Evolutionary conservation across 2,888 invertebrate species (phyloP), one percentile per base, ranked within the genome.

Genomic region (Stictocephala bisonia): DNA sequence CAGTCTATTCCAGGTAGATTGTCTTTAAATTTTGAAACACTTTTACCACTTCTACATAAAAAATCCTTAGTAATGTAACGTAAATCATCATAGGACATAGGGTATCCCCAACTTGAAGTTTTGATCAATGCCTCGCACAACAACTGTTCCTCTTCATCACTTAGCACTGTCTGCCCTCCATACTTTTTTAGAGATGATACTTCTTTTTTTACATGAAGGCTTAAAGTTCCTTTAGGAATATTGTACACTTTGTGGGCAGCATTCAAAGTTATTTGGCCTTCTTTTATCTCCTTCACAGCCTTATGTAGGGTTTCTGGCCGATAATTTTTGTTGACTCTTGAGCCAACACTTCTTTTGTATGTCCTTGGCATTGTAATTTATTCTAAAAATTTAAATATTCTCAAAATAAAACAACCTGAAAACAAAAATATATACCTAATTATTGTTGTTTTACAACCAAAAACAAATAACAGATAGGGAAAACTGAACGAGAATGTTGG

Each of bases 1-100:
- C 79, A 81, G 18, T 79, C 79, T 58, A 66, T 68, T 15, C 79
- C 79, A 22, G 80, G 78, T 11, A 78, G 22, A 72, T 80, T 79
- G 67, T 79, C 73, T 71, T 71, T 76, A 68, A 80, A 81, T 24
- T 50, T 15, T 9, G 15, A 22, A 11, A 71, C 71, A 24, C 44
- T 29, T 24, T 41, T 69, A 3, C 56, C 53, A 40, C 60, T 64
- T 31, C 56, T 29, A 24, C 56, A 18, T n/a, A 72, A 50, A 44
- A 44, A 60, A 44, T 26, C 51, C 18, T 71, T 69, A 22, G 66
- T 51, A 35, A 74, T 18, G 24, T 35, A 20, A 40, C 58, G 15
- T 18, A 71, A 31, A 15, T 71, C 71, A 3, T 40, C 7, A 3
- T 20, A 20, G n/a, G 72, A 58, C 11, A 72, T 26, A 29, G 72